Evolutionary conservation across 2,797 vertebrate species (phyloP).

Genomic region (Amniataba percoides): DNA sequence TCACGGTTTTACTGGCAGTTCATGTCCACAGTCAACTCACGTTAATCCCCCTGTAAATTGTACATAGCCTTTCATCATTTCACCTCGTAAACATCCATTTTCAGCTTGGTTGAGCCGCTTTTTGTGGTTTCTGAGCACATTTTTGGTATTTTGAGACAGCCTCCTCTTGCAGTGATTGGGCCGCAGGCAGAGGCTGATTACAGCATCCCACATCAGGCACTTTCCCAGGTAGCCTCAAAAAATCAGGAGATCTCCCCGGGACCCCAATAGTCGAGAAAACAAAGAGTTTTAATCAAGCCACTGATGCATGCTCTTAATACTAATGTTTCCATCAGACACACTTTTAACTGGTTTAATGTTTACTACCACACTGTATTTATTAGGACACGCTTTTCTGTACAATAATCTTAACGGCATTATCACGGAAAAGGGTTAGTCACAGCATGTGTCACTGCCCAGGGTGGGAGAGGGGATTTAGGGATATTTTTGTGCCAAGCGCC

Average conservation of each 20-base stretch:
- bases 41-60: slow-evolving; percentile 53
- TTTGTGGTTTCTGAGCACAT: slow-evolving; percentile 61
- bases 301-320: slow-evolving; percentile 40
- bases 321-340: slow-evolving; percentile 54
- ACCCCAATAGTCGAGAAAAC: slow-evolving; percentile 37
- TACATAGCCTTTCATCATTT: slow-evolving; percentile 41
- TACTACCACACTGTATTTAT: slow-evolving; percentile 58
- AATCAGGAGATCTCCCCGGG: slow-evolving; percentile 65
- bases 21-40: slow-evolving; percentile 48
- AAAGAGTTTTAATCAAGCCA: slow-evolving; percentile 60
- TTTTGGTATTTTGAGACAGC: slow-evolving; percentile 61
- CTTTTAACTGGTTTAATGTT: slow-evolving; percentile 47
- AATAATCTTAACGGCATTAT: slow-evolving; percentile 68
- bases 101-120: slow-evolving; percentile 53
- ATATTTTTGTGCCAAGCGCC: slow-evolving; percentile 76
- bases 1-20: slow-evolving; percentile 42
- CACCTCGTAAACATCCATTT: slow-evolving; percentile 63
- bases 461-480: slow-evolving; percentile 70
- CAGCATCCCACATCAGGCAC: slow-evolving; percentile 52
- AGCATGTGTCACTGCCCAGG: slow-evolving; percentile 73
- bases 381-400: slow-evolving; percentile 63
- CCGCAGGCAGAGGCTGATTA: slow-evolving; percentile 77
- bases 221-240: slow-evolving; percentile 50
- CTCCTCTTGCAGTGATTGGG: slow-evolving; percentile 60
- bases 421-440: slow-evolving; percentile 74